Evolutionary conservation across 2,888 invertebrate species (phyloP).

Genomic region (Oscheius sp.): DNA sequence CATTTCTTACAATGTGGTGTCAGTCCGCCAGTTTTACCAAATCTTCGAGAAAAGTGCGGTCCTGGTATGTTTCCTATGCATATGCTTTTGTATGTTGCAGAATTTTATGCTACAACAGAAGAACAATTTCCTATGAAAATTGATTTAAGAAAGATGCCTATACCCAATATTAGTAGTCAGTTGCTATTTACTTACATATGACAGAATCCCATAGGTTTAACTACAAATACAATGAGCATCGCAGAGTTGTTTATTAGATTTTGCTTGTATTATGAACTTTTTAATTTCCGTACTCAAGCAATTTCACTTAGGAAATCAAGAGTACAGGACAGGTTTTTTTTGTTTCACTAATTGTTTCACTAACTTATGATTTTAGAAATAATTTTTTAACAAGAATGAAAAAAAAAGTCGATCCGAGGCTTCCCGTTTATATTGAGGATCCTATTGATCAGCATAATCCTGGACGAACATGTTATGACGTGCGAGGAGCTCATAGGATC

Average conservation of each 20-base stretch:
- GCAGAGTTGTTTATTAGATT: conserved; percentile 62
- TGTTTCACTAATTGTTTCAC: neutral
- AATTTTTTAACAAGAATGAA: neutral
- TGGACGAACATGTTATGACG: conserved; percentile 45
- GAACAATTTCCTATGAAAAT: conserved; percentile 30
- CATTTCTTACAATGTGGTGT: conserved; percentile 67
- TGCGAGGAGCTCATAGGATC: conserved; percentile 28
- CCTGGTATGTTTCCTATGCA: conserved; percentile 14
- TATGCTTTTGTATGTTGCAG: neutral
- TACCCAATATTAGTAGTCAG: neutral
- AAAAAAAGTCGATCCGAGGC: neutral
- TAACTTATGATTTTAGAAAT: neutral
- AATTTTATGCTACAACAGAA: conserved; percentile 37
- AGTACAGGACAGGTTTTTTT: conserved; percentile 28
- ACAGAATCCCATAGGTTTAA: too few relatives aligned
- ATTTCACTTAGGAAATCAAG: conserved; percentile 51
- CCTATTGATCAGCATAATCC: conserved; percentile 67
- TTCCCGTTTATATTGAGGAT: conserved; percentile 59
- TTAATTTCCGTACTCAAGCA: conserved; percentile 52
- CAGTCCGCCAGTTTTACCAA: conserved; percentile 64
- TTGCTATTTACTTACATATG: neutral
- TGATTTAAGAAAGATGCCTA: conserved; percentile 34
- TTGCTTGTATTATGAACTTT: conserved; percentile 63
- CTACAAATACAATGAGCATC: conserved; percentile 41
- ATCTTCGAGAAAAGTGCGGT: conserved; percentile 53